These are phyloP conservation scores for Pristionchus maxplancki DNA, from an alignment of 2,888 invertebrate genomes.

Conservation along the genomic window DNA sequence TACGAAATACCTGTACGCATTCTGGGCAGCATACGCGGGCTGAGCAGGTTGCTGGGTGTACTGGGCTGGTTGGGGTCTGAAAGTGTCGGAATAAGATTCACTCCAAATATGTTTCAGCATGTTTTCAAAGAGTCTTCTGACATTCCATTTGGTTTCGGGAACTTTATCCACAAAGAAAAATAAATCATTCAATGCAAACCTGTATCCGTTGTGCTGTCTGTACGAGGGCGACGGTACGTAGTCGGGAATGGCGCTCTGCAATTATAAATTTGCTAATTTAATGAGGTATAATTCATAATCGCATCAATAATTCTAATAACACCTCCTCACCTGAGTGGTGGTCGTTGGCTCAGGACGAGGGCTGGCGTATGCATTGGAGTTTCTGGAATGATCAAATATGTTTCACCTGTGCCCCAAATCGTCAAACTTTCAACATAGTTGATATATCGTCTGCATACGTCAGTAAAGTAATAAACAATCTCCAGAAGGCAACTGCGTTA, in stretches of 20 bases:
- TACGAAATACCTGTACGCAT: slow-evolving; percentile 30
- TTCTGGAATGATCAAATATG: background rate
- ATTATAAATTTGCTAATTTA: background rate
- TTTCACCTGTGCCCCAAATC: background rate
- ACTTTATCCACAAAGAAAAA: background rate
- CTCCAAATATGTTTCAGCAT: background rate
- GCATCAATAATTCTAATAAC: too few species aligned
- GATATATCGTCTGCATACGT: too few species aligned
- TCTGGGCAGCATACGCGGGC: background rate
- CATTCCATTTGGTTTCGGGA: background rate
- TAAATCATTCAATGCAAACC: background rate
- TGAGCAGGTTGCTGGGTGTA: background rate
- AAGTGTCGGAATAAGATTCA: background rate
- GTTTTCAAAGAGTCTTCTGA: too few species aligned
- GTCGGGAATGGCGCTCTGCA: background rate
- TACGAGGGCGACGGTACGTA: slow-evolving; percentile 34
- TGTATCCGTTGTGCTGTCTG: background rate
- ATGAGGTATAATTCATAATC: too few species aligned
- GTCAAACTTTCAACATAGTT: background rate
- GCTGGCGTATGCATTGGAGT: background rate
- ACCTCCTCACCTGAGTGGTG: background rate
- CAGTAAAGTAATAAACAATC: background rate
- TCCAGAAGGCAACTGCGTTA: background rate
- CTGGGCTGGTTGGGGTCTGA: background rate
- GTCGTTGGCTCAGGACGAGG: slow-evolving; percentile 1